Evolutionary conservation across 2,888 invertebrate genomes (phyloP), one percentile per base, ranked within the genome.

Genomic region (Leptopterna dolabrata): DNA sequence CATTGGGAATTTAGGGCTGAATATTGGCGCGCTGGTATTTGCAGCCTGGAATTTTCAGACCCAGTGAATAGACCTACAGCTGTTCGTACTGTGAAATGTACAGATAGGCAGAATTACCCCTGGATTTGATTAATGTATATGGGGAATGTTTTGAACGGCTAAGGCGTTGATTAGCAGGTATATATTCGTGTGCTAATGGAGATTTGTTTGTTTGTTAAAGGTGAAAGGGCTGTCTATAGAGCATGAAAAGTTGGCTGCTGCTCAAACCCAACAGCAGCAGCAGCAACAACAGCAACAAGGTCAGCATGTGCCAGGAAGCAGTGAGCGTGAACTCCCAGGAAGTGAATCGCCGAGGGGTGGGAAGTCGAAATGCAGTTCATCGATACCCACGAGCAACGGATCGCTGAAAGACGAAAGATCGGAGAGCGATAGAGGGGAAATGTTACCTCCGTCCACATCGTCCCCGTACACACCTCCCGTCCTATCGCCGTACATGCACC

Each of bases 211-310:
- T 16, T 24, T 45, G 36, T 91, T 91, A 6, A 91, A 95, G 95
- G 95, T 96, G 78, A 96, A 96, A 92, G 96, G 96, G 89, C 92
- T 96, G 91, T 95, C 95, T 91, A 95, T 95, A 91, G 95, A 95
- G 92, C 95, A 95, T 90, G 95, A 94, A 91, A 94, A 94, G 91
- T 91, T 94, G 90, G 94, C 90, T 63, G 94, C 93, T 89, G 94
- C 94, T 88, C 94, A 94, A 90, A 93, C 93, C 90, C 93, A 93
- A 78, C 83, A 83, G 43, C 83, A 63, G 14, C 84, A 84, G 29
- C 84, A 84, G n/a, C 70, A 55, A 16, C 63, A 63, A 85, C 81
- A 36, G 36, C 36, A 36, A 43, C 85, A 71, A 27, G 45, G 73
- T 47, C 85, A 85, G 87, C 84, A 73, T 73, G 71, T 70, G 73